These are phyloP conservation scores for Chiroxiphia lanceolata DNA, from an alignment of 2,797 vertebrate genomes.

Conservation along the genomic window DNA sequence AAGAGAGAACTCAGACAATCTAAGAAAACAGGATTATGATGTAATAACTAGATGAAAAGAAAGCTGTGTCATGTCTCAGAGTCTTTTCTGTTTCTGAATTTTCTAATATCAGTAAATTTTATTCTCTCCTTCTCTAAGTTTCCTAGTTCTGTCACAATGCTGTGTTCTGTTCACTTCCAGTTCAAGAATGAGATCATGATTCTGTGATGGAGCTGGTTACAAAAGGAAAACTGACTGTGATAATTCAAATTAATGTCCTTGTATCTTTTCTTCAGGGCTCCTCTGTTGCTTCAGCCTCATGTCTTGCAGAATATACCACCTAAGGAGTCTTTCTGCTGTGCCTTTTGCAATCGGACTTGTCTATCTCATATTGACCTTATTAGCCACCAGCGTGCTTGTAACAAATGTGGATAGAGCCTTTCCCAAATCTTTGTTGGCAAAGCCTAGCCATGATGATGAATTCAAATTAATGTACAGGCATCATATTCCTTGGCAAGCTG, in stretches of 20 bases:
- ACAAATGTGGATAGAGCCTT: no score
- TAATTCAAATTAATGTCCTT: not conserved
- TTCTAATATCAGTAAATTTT: not conserved
- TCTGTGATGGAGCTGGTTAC: not conserved
- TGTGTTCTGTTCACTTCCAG: not conserved
- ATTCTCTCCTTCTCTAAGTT: not conserved
- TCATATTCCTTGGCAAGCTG: not conserved
- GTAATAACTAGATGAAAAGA: not conserved
- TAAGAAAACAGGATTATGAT: not conserved
- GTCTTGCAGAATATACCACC: no score
- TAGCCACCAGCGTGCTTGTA: no score
- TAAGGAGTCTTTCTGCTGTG: no score
- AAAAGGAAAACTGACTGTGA: slow-evolving; percentile 19
- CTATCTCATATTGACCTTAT: no score
- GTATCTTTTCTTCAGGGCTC: no score
- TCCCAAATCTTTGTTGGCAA: no score
- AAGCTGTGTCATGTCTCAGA: not conserved
- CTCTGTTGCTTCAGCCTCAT: no score
- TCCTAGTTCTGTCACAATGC: not conserved
- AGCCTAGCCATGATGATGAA: no score
- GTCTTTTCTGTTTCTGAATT: not conserved
- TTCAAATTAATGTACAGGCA: not conserved
- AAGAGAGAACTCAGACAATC: not conserved
- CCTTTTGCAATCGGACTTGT: no score
- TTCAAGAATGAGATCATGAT: not conserved